Conservation (phyloP, 2,113 vertebrate species). For the Equus przewalskii region DNA sequence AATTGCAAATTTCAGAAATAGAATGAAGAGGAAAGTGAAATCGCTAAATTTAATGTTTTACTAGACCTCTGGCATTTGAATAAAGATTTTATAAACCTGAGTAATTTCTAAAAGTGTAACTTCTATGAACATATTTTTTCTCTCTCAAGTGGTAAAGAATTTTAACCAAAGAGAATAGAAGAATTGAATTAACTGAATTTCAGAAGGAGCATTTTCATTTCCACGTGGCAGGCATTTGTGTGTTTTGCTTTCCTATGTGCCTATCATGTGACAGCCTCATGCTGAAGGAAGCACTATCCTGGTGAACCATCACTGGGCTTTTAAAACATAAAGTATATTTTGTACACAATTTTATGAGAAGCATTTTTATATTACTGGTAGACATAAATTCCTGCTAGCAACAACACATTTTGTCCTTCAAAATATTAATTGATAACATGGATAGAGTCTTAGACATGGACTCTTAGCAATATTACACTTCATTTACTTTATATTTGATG, state of each 20-base stretch:
- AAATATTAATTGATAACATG: not conserved
- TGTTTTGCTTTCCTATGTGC: not conserved
- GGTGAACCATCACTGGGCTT: not conserved
- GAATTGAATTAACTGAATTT: not conserved
- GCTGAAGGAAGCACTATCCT: not conserved
- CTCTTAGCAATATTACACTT: not conserved
- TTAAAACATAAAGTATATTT: not conserved
- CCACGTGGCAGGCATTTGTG: not conserved
- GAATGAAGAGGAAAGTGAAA: not conserved
- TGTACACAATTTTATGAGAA: not conserved
- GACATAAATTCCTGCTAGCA: not conserved
- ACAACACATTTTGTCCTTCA: not conserved
- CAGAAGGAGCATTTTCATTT: not conserved
- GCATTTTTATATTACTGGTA: not conserved
- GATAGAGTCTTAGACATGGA: not conserved
- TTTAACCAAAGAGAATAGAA: not conserved
- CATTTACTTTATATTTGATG: not conserved
- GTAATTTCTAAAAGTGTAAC: not conserved
- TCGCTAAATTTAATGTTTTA: not conserved
- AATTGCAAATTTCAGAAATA: constrained; percentile 10
- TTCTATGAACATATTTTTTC: constrained; percentile 32
- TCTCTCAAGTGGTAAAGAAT: not conserved
- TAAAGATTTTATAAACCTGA: not conserved
- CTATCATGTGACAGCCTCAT: not conserved
- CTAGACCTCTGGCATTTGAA: not conserved